These are phyloP conservation scores for Gonioctena quinquepunctata DNA, from an alignment of 1,140 invertebrate species.

Conservation along the genomic window DNA sequence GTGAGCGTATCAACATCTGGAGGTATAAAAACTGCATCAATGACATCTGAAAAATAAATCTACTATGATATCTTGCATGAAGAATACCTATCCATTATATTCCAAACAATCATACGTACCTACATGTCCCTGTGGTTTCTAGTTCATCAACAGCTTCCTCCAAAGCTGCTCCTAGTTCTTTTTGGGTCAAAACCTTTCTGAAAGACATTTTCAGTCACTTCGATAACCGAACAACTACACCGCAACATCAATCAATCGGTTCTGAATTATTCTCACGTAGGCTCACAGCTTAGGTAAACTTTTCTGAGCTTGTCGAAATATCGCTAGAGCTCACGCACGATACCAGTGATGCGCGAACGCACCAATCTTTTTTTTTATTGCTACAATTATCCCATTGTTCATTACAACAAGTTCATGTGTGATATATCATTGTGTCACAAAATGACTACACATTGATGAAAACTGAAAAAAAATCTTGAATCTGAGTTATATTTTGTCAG, in stretches of 20 bases:
- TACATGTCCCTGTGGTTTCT: slow-evolving; percentile 9
- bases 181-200: slow-evolving; percentile 18
- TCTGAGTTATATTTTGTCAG: slow-evolving; percentile 1
- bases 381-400: not conserved
- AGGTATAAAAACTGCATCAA: slow-evolving; percentile 28
- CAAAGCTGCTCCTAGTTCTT: slow-evolving; percentile 22
- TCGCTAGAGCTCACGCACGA: not conserved
- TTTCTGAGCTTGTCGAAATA: slow-evolving; percentile 9
- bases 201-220: slow-evolving; percentile 11
- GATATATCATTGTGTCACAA: not conserved
- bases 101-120: slow-evolving; percentile 6
- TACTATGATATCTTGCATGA: slow-evolving; percentile 2
- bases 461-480: not conserved
- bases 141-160: slow-evolving; percentile 18
- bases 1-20: slow-evolving; percentile 26
- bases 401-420: not conserved
- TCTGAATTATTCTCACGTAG: slow-evolving; percentile 13
- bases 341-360: slow-evolving; percentile 9
- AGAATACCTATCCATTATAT: slow-evolving; percentile 2
- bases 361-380: slow-evolving; percentile 9
- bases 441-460: slow-evolving; percentile 6
- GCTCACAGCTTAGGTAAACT: not conserved
- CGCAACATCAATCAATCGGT: slow-evolving; percentile 18
- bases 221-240: slow-evolving; percentile 11
- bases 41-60: slow-evolving; percentile 3